phyloP scores from a whole-genome alignment of 1,140 invertebrate genomes.

The Tetraneura akinire region DNA sequence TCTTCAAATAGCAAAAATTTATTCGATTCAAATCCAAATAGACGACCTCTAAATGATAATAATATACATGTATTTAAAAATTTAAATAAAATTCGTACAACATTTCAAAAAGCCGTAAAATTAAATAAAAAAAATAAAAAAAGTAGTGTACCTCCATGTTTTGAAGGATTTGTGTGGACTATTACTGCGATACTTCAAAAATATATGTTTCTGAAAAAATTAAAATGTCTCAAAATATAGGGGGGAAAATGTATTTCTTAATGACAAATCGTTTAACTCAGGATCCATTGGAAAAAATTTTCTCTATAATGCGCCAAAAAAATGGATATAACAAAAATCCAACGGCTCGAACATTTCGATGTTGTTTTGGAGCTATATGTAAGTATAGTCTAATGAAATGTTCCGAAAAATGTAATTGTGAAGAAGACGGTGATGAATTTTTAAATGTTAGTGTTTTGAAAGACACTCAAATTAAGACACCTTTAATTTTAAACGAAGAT shows the following conservation, averaged over 20 bases:
- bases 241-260: too few relatives aligned
- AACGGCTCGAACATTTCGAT: not conserved
- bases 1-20: not conserved
- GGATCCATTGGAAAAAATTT: too few relatives aligned
- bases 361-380: not conserved
- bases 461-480: too few relatives aligned
- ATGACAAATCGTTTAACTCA: too few relatives aligned
- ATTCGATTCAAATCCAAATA: not conserved
- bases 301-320: too few relatives aligned
- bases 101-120: not conserved
- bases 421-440: too few relatives aligned
- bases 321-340: not conserved
- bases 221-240: too few relatives aligned
- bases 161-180: not conserved
- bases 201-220: too few relatives aligned
- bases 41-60: not conserved
- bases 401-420: too few relatives aligned
- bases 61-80: not conserved
- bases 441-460: too few relatives aligned
- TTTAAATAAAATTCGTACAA: not conserved
- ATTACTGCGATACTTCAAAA: not conserved
- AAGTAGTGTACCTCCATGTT: not conserved
- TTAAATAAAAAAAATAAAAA: not conserved
- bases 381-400: too few relatives aligned
- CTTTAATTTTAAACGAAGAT: too few relatives aligned